Base-by-base conservation (phyloP, 2,888 invertebrate species). In the Pemphredon lugubris region DNA sequence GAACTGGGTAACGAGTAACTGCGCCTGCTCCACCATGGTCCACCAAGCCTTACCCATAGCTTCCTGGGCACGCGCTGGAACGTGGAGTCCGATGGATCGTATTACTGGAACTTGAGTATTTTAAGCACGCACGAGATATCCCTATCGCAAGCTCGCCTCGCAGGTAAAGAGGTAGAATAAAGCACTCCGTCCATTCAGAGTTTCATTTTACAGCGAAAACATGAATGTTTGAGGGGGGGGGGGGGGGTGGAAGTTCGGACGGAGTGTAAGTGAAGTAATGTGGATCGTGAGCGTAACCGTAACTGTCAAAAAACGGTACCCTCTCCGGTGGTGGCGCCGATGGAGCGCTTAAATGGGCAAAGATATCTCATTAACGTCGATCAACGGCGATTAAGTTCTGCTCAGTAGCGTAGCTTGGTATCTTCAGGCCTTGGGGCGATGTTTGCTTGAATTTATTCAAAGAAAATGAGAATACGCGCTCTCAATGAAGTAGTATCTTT, bases 81-180 rank as follows among this genome's bases (percentile, higher is more conserved):
- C 32, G 45, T 30, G 44, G 11, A 23, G 16, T 13, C 42, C 30
- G 14, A 65, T 65, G 55, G 65, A 57, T 68, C 65, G 14, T 42
- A 5, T 44, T 50, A 40, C 48, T 42, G 54, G 63, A 54, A 63
- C 67, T 50, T 14, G 55, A 68, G 48, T 57, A 65, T 68, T 55
- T 65, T 45, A 65, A 65, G 67, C 66, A 68, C 50, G 67, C 67
- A 14, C 67, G 39, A 37, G 65, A 68, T 68, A 68, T 50, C 55
- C 67, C 39, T 65, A 57, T 68, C 65, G 50, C 65, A 4, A 51
- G 54, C 42, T 16, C 44, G 40, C 32, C 23, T 40, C 32, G 16
- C 32, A 34, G 32, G 47, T 40, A 20, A 55, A 30, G 5, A 9
- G 13, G 18, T 23, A 9, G 40, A 55, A 32, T 11, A 40, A 37